A percentile compares a stretch with the other conserved stretches of the same genome.
phyloP scores from a whole-genome alignment of 2,888 invertebrate genomes.

The Coremacera marginata region DNA sequence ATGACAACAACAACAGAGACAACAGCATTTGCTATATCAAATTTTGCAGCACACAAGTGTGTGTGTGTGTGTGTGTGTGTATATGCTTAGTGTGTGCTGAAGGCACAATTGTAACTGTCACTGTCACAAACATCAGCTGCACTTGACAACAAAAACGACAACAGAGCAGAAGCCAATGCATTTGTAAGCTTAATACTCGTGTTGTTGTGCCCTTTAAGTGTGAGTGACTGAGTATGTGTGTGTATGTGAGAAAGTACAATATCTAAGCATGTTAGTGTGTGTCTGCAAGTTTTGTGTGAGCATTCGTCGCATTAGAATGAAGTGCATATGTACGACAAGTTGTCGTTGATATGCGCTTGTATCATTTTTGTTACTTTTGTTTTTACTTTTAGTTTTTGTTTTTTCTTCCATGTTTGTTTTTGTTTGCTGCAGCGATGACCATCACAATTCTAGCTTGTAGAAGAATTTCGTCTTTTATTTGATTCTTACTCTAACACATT shows the following conservation, averaged over 20 bases:
- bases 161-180: too few species aligned
- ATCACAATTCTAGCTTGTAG: neutral
- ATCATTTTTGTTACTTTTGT: neutral
- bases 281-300: neutral
- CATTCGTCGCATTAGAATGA: neutral
- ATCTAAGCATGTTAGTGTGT: neutral
- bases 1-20: too few species aligned
- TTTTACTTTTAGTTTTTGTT: neutral
- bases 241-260: neutral
- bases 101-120: slow-evolving; percentile 11
- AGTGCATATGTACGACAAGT: slow-evolving; percentile 13
- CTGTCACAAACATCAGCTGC: neutral
- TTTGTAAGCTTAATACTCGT: too few species aligned
- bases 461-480: neutral
- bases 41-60: too few species aligned
- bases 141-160: too few species aligned
- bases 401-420: neutral
- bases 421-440: neutral
- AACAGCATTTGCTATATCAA: too few species aligned
- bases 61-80: neutral
- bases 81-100: neutral
- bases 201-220: neutral
- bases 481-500: neutral
- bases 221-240: neutral
- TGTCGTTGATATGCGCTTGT: neutral